Percentiles rank a stretch among this genome's conserved stretches.
Evolutionary conservation across 2,113 vertebrate species (phyloP).

Genomic region (Nematolebias whitei): DNA sequence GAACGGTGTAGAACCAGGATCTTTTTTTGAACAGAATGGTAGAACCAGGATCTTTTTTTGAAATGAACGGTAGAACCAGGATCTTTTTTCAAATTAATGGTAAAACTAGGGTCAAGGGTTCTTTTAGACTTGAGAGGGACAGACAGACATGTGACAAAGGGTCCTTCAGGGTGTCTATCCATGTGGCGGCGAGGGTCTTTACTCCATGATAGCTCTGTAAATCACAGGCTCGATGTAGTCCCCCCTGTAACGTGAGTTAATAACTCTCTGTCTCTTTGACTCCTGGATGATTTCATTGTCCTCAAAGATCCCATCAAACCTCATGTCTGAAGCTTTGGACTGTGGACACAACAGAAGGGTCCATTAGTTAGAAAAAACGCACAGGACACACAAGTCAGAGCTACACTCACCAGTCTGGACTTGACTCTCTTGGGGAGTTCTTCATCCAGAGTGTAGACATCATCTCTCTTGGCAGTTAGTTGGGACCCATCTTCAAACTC

Average conservation of each 20-base stretch:
- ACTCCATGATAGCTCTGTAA: constrained; percentile 99
- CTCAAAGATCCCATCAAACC: constrained; percentile 96
- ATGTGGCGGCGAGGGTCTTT: constrained; percentile 72
- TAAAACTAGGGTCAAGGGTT: too few species aligned
- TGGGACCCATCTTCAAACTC: constrained; percentile 98
- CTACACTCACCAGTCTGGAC: constrained; percentile 87
- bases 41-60: too few species aligned
- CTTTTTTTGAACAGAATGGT: too few species aligned
- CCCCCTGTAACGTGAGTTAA: constrained; percentile 96
- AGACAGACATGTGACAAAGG: neutral
- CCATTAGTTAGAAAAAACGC: too few species aligned
- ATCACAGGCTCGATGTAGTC: constrained; percentile 99
- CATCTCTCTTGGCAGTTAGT: constrained; percentile 94
- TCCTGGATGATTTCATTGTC: constrained; percentile 94
- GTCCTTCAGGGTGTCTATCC: constrained; percentile 38
- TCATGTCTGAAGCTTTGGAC: constrained; percentile 98
- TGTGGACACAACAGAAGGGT: constrained; percentile 60
- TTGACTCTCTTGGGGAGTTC: constrained; percentile 98
- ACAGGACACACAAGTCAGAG: neutral
- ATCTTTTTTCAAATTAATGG: too few species aligned
- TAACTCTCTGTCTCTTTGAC: constrained; percentile 95
- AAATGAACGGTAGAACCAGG: too few species aligned
- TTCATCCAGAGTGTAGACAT: constrained; percentile 95
- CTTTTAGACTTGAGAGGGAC: neutral
- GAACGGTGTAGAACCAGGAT: too few species aligned